phyloP scores from a whole-genome alignment of 2,888 invertebrate genomes.

The Plagodis dolabraria region DNA sequence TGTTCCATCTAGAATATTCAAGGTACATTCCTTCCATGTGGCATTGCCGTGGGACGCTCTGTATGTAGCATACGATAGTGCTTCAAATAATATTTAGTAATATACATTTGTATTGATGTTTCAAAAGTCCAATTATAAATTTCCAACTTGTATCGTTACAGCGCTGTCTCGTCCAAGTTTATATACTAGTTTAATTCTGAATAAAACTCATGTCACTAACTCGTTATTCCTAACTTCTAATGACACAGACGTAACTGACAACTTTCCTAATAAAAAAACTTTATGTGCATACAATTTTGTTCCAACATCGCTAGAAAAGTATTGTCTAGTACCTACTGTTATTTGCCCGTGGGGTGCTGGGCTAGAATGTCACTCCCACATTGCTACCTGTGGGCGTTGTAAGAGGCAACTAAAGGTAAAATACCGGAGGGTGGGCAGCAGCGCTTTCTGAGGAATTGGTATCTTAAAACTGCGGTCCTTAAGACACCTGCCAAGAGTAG shows the following conservation, averaged over 20 bases:
- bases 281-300: constrained; percentile 23
- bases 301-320: constrained; percentile 2
- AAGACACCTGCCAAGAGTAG: no score
- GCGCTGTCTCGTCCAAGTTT: constrained; percentile 5
- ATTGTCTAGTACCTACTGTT: neutral
- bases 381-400: no score
- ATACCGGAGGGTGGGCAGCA: no score
- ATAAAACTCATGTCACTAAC: constrained; percentile 17
- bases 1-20: no score
- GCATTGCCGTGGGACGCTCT: no score
- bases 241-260: constrained; percentile 37
- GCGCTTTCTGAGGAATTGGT: no score
- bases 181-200: constrained; percentile 21
- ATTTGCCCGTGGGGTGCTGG: neutral
- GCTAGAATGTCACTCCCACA: no score
- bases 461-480: no score
- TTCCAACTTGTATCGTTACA: neutral
- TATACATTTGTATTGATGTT: neutral
- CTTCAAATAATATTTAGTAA: no score
- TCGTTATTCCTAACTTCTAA: constrained; percentile 20
- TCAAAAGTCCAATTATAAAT: constrained; percentile 3
- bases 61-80: no score
- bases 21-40: no score
- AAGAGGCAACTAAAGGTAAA: no score
- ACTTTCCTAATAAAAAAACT: constrained; percentile 56